Base-by-base conservation (phyloP, 1,140 invertebrate genomes). In the Sycobia sp. region DNA sequence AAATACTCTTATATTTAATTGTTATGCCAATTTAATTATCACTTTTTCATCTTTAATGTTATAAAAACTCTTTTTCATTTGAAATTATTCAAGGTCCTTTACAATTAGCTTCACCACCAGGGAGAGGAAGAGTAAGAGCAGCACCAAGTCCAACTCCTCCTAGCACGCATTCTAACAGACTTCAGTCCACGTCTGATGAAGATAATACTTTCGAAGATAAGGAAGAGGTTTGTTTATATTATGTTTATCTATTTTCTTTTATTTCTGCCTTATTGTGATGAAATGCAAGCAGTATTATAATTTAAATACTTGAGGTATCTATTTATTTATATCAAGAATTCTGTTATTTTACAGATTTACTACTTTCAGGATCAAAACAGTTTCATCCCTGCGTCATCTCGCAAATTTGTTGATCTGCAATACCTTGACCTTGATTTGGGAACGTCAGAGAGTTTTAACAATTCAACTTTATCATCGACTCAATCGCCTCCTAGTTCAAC, bases 361-460 rank as follows among this genome's bases (percentile, higher is more conserved):
- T 81, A 78, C 62, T 80, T 77, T 53, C 77, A 81, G 64, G 75
- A 81, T 62, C 70, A 75, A 20, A 76, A 78, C 41, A 74, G 68
- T 18, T 81, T 80, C 58, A 78, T 80, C 62, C 80, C 79, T 49
- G 74, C 75, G 3, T 74, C 77, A 5, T 66, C 69, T 49, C 67
- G 67, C 20, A 63, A 63, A 51, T 63, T 57, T 29, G 54, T 57
- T 8, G 62, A 63, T 47, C 76, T 91, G 64, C 88, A 92, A 69
- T 92, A 92, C 78, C 82, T 92, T 50, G 90, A 92, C 83, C 82
- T 92, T 66, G 90, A 92, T 84, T 82, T 88, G 50, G 86, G 88
- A 67, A 71, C 69, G 20, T 77, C 72, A 14, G 77, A 80, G 63
- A 69, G 67, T 14, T 53, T n/a, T 29, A 69, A 69, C 9, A 69